phyloP scores from a whole-genome alignment of 1,140 invertebrate genomes.

The Portunus trituberculatus region DNA sequence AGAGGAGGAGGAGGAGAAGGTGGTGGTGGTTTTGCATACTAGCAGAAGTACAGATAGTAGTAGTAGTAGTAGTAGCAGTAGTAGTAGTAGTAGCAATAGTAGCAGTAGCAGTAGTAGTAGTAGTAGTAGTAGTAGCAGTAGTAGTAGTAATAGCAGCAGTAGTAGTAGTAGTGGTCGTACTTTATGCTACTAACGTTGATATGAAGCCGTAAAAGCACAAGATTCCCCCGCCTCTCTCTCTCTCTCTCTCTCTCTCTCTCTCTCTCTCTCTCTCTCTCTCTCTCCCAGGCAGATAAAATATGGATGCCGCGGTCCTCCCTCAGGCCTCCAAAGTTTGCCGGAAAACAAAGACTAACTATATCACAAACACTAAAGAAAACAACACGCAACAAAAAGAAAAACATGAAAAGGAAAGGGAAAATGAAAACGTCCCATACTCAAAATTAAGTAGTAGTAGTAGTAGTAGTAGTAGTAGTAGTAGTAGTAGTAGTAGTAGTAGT shows the following conservation, averaged over 20 bases:
- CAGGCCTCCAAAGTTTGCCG: neutral
- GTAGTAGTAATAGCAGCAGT: conserved; percentile 13
- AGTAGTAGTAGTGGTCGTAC: neutral
- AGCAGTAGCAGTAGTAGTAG: neutral
- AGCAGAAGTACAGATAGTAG: too few species aligned
- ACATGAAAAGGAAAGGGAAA: neutral
- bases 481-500: neutral
- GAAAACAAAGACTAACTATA: neutral
- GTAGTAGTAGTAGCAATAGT: too few species aligned
- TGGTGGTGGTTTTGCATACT: too few species aligned
- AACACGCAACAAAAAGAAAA: neutral
- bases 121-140: conserved; percentile 18
- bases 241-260: conserved; percentile 20
- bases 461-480: neutral
- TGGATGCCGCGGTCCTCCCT: neutral
- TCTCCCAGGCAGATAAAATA: neutral
- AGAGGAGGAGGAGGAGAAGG: too few species aligned
- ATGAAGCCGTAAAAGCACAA: neutral
- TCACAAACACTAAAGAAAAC: neutral
- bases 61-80: too few species aligned
- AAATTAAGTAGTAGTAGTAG: neutral
- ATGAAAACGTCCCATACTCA: neutral
- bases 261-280: neutral
- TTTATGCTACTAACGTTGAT: neutral
- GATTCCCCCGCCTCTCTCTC: neutral